Evolutionary conservation across 2,888 invertebrate genomes (phyloP), one percentile per base, ranked within the genome.

Genomic region (Lithodes maja): DNA sequence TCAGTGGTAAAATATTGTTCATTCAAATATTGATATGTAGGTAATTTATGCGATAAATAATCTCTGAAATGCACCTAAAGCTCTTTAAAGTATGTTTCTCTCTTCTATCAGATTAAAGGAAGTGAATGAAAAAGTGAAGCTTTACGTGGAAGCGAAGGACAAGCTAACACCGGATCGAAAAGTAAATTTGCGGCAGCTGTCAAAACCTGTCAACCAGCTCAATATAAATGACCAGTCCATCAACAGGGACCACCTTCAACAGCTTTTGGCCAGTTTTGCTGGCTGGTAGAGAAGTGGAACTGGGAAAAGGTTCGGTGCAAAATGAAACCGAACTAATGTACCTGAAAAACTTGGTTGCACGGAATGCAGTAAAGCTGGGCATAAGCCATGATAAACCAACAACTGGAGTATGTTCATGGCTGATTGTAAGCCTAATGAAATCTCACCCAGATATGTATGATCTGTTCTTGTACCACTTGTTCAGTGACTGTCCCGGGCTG

Each of bases 371-470:
- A 7, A 86, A 86, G 55, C 71, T 55, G 49, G 86, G 81, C 2
- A 71, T 17, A 71, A 71, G 71, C 2, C 71, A 53, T n/a, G 81
- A 86, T n/a, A 81, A 49, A 33, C 81, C 81, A 61, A 55, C 69
- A 49, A 68, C 69, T 68, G 86, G 75, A 55, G 81, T 74, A 0
- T 86, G 81, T 82, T 55, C 81, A 5, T 86, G 86, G 86, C 17
- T 86, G 7, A 54, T 86, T 3, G 75, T 81, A 2, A 81, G 74
- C 75, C 12, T 86, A 2, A 49, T 81, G 12, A 9, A 33, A 49
- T 7, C 54, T 53, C 68, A 79, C 74, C 86, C 86, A 49, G 86
- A 82, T 54, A 71, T 86, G 74, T 81, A 74, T 71, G 81, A 81
- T 15, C 55, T 86, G 7, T 86, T 86, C 54, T 50, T 81, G 12